Evolutionary conservation across 2,113 vertebrate species (phyloP).

Genomic region (Cephalopterus ornatus): DNA sequence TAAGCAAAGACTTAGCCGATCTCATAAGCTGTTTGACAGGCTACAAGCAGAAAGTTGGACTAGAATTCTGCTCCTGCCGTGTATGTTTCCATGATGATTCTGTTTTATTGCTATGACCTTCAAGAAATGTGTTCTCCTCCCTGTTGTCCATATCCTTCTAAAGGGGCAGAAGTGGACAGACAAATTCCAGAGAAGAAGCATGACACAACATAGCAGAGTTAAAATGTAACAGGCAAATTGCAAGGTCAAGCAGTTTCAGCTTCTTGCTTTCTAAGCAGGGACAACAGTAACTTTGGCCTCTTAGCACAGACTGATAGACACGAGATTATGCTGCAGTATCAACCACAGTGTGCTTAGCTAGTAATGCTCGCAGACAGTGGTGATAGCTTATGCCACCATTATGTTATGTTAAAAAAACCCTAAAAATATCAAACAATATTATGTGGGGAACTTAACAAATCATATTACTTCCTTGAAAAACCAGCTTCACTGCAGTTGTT

Average conservation of each 20-base stretch:
- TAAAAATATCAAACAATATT: not conserved
- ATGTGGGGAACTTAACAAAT: not conserved
- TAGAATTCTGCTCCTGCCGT: not conserved
- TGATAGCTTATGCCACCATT: not conserved
- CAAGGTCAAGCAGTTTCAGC: not conserved
- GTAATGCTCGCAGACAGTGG: not conserved
- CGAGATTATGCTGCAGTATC: not conserved
- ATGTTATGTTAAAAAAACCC: rapidly evolving
- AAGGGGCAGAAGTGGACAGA: not conserved
- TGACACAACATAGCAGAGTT: not conserved
- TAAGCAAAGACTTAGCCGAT: not conserved
- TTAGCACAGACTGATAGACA: not conserved
- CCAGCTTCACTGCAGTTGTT: not conserved
- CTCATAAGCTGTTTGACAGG: not conserved
- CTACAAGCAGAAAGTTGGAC: not conserved
- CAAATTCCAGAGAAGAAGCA: not conserved
- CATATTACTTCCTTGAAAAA: not conserved
- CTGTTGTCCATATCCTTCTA: not conserved
- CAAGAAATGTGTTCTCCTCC: not conserved
- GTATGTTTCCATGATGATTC: not conserved
- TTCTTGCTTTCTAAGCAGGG: not conserved
- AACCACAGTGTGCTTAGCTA: not conserved
- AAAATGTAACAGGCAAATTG: constrained; percentile 20
- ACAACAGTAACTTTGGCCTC: not conserved
- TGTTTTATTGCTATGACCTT: constrained; percentile 34